Base-by-base conservation (phyloP, 2,797 vertebrate species). In the Galaxias olidus region DNA sequence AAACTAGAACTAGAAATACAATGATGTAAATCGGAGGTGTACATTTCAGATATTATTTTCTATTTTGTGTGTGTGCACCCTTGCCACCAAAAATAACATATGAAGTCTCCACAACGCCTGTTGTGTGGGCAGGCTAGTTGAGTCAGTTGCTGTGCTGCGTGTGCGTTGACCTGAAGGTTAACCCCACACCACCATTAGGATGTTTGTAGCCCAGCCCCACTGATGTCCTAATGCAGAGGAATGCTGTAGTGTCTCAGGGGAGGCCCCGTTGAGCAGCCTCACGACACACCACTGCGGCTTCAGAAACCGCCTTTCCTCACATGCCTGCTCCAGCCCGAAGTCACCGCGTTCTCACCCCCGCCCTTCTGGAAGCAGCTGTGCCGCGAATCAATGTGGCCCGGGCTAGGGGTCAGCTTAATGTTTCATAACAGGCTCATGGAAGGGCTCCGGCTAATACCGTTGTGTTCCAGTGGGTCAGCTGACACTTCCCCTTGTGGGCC, bases 141-240 rank as follows among this genome's bases (percentile, higher is more conserved):
- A 30, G 30, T 30, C n/a, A n/a, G n/a, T 2, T 30, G 3, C 30
- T 6, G 30, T 30, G 30, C 30, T 30, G 30, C n/a, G n/a, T 30
- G 2, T 30, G 30, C 30, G 6, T 30, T 77, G 66, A 58, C 42
- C 65, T 66, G 53, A 30, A 15, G 40, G 0, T 48, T 67, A 9
- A 69, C 62, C 63, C 15, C 42, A 40, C 46, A 14, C 14, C 50
- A 61, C 17, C 69, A 62, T 65, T 55, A 49, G 64, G 67, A 65
- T 72, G 77, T 75, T 70, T 69, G 49, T 54, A 65, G 59, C 51
- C 63, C 55, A 51, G 60, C 30, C 58, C 69, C 60, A 73, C 66
- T 74, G 76, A 76, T 63, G 68, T 57, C 8, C 72, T 74, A 69
- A 77, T 69, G 68, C 12, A 0, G 57, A 73, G 73, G 67, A 73